These are phyloP conservation scores for Eristalinus aeneus DNA, from an alignment of 2,888 invertebrate genomes.

Conservation along the genomic window DNA sequence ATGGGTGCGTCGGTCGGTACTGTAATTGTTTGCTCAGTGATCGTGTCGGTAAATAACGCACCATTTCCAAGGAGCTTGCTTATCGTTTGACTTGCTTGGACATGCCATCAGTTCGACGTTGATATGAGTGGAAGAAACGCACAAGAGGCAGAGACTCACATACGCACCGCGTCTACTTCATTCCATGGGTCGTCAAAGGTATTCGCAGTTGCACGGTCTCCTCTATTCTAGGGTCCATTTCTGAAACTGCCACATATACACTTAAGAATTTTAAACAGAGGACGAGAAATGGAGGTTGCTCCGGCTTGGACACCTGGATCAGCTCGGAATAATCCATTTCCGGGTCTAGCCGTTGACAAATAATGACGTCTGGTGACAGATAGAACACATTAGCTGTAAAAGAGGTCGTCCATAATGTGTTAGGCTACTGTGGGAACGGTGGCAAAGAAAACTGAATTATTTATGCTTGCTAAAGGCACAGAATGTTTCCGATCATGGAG, in stretches of 20 bases:
- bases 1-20: constrained; percentile 62
- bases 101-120: constrained; percentile 17
- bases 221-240: neutral
- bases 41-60: constrained; percentile 47
- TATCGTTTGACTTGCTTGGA: constrained; percentile 40
- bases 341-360: constrained; percentile 17
- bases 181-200: constrained; percentile 1
- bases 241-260: neutral
- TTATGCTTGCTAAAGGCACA: neutral
- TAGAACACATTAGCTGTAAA: constrained; percentile 14
- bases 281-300: neutral
- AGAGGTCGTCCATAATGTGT: neutral
- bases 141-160: neutral
- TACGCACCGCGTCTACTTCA: neutral
- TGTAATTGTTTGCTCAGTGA: constrained; percentile 49
- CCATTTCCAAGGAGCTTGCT: constrained; percentile 15
- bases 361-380: constrained; percentile 10
- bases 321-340: constrained; percentile 15
- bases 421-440: neutral
- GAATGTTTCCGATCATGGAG: neutral
- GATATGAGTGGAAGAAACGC: constrained; percentile 39
- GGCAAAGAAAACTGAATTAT: neutral
- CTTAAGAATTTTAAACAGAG: neutral
- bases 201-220: constrained; percentile 42
- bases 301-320: neutral